Evolutionary conservation across 2,888 invertebrate genomes (phyloP).

Genomic region (Anodontia alba): DNA sequence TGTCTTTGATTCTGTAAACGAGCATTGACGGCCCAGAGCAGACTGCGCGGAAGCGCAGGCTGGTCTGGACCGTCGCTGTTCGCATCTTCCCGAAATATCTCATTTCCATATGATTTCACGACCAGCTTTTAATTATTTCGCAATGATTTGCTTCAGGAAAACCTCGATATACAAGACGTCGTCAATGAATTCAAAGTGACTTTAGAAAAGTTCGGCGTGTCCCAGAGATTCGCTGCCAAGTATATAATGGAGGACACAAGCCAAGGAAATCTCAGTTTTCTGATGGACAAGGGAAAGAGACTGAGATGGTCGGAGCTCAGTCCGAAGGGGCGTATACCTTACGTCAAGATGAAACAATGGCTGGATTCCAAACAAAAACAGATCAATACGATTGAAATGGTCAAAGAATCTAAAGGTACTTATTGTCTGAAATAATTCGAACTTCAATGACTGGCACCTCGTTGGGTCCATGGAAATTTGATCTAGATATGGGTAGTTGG

Average conservation of each 20-base stretch:
- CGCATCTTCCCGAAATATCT: no score
- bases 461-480: no score
- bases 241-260: conserved; percentile 72
- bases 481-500: no score
- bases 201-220: conserved; percentile 66
- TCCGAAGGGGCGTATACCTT: conserved; percentile 63
- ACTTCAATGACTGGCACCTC: no score
- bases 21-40: no score
- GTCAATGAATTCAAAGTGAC: conserved; percentile 65
- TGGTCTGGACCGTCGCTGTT: no score
- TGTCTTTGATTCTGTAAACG: no score
- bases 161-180: conserved; percentile 61
- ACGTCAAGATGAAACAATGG: conserved; percentile 70
- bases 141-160: no score
- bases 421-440: no score
- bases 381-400: conserved; percentile 56
- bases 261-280: conserved; percentile 70
- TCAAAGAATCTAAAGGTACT: conserved; percentile 59
- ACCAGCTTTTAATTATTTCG: no score
- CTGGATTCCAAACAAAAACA: conserved; percentile 64
- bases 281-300: conserved; percentile 67
- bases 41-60: no score
- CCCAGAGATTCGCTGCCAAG: conserved; percentile 68
- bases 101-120: no score
- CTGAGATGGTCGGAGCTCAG: conserved; percentile 67